Base-by-base conservation (phyloP, 2,888 invertebrate genomes). In the Caenorhabditis zanzibari region DNA sequence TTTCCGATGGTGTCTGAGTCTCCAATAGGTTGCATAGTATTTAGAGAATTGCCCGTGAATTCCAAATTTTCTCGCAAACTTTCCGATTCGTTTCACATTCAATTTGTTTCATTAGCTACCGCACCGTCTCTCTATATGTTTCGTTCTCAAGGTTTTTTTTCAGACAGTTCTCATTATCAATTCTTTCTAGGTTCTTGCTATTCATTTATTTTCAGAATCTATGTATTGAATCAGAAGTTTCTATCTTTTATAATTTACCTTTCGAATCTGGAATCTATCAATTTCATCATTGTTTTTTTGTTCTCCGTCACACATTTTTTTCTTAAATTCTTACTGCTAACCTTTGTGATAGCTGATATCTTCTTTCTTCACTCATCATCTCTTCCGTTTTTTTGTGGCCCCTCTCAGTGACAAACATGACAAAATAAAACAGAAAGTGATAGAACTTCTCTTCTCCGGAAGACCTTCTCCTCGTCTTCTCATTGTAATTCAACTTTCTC, bases 361-460 rank as follows among this genome's bases (percentile, higher is more conserved):
- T 61, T 19, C 38, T 38, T 54, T 24, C 12, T 32, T 22, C 22
- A 7, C 22, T 66, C 19, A 22, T 16, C 9, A n/a, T n/a, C 41
- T 59, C 58, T 12, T 71, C 41, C 69, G 16, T 54, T 47, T 22
- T 19, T 24, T 44, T 61, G 49, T 49, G n/a, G 49, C 54, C 38
- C 54, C 28, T 69, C 69, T 3, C 12, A 58, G 12, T 72, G 69
- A 56, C 56, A 69, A 69, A 54, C 68, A 64, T 24, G 41, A 41
- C 28, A 63, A 41, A 63, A 66, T 28, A 56, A 41, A 69, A 71
- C 58, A 58, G 58, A 69, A 69, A 56, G 54, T 69, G 69, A 71
- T 58, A 71, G 54, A 38, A 71, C 44, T 47, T 47, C 32, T 35
- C 28, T 66, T 32, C 26, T 24, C 44, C 19, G 41, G 35, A 41